Base-by-base conservation (phyloP, 2,797 vertebrate genomes). In the Myripristis murdjan region DNA sequence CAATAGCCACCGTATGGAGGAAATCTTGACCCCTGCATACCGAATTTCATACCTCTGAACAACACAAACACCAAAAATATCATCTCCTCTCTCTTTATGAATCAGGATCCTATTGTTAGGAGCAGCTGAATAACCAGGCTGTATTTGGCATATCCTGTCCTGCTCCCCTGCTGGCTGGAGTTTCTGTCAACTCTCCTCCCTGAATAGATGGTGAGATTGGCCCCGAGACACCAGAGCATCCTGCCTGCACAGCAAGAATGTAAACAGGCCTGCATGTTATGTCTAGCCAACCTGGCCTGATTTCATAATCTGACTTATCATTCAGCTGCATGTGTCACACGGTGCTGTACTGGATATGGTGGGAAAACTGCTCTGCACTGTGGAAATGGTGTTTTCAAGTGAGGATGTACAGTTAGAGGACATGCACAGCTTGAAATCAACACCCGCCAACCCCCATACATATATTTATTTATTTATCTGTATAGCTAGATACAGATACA, bases 251-350 rank as follows among this genome's bases (percentile, higher is more conserved):
- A 62, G 61, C 87, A 91, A 93, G 91, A 95, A 95, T 93, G 94
- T 94, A 95, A 95, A 95, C 93, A 94, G 87, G 70, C 84, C 89
- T 82, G 72, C 87, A 64, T 95, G 93, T 94, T 96, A 86, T 95
- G 94, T 95, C 94, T 95, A 75, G 64, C 78, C 46, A 60, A 64
- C 64, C 56, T 62, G 26, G 77, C 76, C 80, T 81, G 76, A 86
- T 94, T 94, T 95, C 90, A 92, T 89, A 92, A 89, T 66, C 76
- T 64, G 64, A 3, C 53, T 64, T 52, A n/a, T 67, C 53, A 44
- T 60, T 64, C 47, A 64, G 10, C 55, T 60, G 20, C 35, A 41
- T 18, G 37, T 51, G 75, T 64, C 48, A 61, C 16, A 23, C 48
- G 75, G 26, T 6, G 35, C 15, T 24, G 62, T 16, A n/a, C 6